Evolutionary conservation across 2,888 invertebrate genomes (phyloP), one percentile per base, ranked within the genome.

Genomic region (Gryllus longicercus): DNA sequence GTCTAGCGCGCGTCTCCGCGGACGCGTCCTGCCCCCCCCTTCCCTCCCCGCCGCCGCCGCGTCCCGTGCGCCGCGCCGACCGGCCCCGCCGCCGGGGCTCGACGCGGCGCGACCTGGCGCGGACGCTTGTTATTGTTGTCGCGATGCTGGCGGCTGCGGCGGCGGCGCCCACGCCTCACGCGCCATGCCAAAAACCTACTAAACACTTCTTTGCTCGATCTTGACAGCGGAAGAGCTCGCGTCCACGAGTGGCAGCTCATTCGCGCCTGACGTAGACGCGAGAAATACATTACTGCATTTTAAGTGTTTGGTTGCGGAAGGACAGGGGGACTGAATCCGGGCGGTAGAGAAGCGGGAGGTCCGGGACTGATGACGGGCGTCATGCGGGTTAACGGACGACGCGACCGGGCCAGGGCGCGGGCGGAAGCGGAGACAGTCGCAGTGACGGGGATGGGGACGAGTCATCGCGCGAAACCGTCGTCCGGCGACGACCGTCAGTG

Each of bases 281-380:
- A 63, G 63, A 63, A 63, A 63, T 63, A 63, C n/a, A 63, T 63
- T 63, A n/a, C 63, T 63, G 63, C 63, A 63, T 63, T 63, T 63
- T 63, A 63, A 63, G 63, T 63, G 63, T 63, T 63, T 63, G 63
- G 63, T 63, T n/a, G 63, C 63, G 38, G 38, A 63, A 63, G 63
- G n/a, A 8, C 14, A 63, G 63, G 16, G n/a, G n/a, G 63, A 63
- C 63, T 63, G 63, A 18, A n/a, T 63, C 63, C 4, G 63, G 4
- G 14, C n/a, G 63, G 63, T n/a, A 8, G 38, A 38, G 38, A 38
- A 38, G 63, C 63, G 63, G 14, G 63, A 63, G 63, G 16, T n/a
- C 63, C 16, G 14, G 16, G 63, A 63, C 63, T 63, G 63, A 16
- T 63, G 63, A 63, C 63, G 63, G 63, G 16, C 63, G 63, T 63